Base-by-base conservation (phyloP, 1,140 invertebrate species). In the Sinonovacula constricta region DNA sequence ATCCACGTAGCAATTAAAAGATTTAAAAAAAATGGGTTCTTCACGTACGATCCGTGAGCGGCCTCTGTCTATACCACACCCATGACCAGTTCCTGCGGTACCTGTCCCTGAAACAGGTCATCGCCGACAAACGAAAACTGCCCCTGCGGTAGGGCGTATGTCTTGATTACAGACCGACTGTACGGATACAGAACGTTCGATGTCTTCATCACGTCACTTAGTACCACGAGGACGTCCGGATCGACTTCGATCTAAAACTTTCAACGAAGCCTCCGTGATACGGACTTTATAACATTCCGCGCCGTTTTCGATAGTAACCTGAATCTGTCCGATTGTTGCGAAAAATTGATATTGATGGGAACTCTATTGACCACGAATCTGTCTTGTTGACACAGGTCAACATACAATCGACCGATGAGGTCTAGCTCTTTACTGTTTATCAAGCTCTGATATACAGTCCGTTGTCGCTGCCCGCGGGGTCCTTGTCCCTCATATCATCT, bases 91-190 rank as follows among this genome's bases (percentile, higher is more conserved):
- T 62, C 26, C 24, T 33, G 24, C 12, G 59, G 31, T 14, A 62
- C 59, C 12, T 62, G 26, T 62, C n/a, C n/a, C n/a, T n/a, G n/a
- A n/a, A n/a, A n/a, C n/a, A n/a, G n/a, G n/a, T n/a, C n/a, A n/a
- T n/a, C 59, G 59, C 14, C 26, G 14, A 65, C 45, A 22, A 65
- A 65, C 12, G 62, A 36, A 45, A 65, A 65, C 10, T 65, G 62
- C 45, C 62, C 62, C 30, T n/a, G 14, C 7, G 62, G 31, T 24
- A 65, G 31, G 62, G 62, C 62, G 36, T 65, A 65, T 2, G 62
- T 65, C 62, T 65, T 65, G 62, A 65, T 22, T 7, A 34, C 26
- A n/a, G 62, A 65, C 22, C 62, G 62, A 65, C 3, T 65, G 31
- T 36, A 65, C 3, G 62, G n/a, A n/a, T n/a, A n/a, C n/a, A n/a